A percentile compares a stretch with the other conserved stretches of the same genome.
Conservation (phyloP, 2,113 vertebrate species). For the Cyphotilapia sp. region DNA sequence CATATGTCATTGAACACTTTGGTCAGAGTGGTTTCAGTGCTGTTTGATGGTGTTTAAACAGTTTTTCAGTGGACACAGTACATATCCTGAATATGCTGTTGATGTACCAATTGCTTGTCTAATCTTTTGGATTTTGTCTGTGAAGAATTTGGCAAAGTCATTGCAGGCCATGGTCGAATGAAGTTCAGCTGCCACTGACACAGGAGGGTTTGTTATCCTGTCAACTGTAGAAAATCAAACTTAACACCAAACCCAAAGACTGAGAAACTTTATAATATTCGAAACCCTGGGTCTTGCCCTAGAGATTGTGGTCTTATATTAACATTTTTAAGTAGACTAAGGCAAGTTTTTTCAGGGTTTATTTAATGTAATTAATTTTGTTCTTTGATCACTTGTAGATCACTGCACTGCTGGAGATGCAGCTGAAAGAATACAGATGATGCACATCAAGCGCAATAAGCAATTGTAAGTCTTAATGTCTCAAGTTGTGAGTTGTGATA, state of each 20-base stretch:
- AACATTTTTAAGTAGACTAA: neutral
- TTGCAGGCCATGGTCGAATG: neutral
- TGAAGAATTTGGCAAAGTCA: neutral
- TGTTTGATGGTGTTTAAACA: no score
- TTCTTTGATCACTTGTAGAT: neutral
- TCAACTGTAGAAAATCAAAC: neutral
- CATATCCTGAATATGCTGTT: rapidly evolving
- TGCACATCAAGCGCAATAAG: neutral
- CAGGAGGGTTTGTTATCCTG: neutral
- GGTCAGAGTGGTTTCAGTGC: no score
- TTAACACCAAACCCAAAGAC: neutral
- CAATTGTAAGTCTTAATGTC: neutral
- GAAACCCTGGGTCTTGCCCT: neutral
- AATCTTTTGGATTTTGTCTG: neutral
- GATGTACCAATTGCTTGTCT: neutral
- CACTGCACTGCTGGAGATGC: neutral
- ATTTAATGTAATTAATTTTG: neutral
- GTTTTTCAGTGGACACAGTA: neutral
- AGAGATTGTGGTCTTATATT: neutral
- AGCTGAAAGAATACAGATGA: neutral
- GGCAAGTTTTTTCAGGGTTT: neutral
- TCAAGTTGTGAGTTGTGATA: neutral
- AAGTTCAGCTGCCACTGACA: neutral
- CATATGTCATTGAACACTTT: no score
- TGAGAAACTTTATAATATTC: neutral